Evolutionary conservation across 2,888 invertebrate species (phyloP), one percentile per base, ranked within the genome.

Genomic region (Hartigia nigra): DNA sequence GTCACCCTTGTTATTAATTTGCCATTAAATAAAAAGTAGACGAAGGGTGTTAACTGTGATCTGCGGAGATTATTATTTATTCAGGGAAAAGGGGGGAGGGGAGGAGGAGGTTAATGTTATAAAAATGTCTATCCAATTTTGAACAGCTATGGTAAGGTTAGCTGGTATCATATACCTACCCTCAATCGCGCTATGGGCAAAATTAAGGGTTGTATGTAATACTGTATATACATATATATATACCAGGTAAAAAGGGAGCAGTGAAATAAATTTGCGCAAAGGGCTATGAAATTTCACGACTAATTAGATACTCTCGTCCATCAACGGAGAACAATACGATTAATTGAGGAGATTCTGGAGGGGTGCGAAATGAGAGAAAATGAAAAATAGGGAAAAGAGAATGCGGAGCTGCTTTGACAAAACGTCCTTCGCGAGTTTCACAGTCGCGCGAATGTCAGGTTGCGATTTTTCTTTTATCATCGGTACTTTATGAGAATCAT

Each of bases 301-400:
- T 76, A 76, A 78, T 78, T 76, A 76, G 78, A 75, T 72, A 39
- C 70, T 72, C 36, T 39, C 78, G 78, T 70, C 34, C 70, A 37
- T 55, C 31, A 39, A 55, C 32, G 32, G 5, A 34, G 39, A 78
- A 76, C 75, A 72, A 76, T 76, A 37, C 76, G 70, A 76, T 78
- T 78, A 78, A 78, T 76, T 55, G 78, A 39, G 12, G 74, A 75
- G 55, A 2, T 23, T 55, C 55, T 55, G 55, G 23, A 55, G 55
- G 55, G 55, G 55, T 55, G 55, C 9, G 55, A 55, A 55, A 55
- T 55, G 23, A 23, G 55, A 55, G 23, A 23, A 23, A 55, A 55
- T n/a, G n/a, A n/a, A n/a, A n/a, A n/a, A n/a, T n/a, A n/a, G n/a
- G n/a, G n/a, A n/a, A n/a, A n/a, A n/a, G n/a, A n/a, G n/a, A n/a